Conservation (phyloP, 2,888 invertebrate species). For the Agrilus biguttatus region DNA sequence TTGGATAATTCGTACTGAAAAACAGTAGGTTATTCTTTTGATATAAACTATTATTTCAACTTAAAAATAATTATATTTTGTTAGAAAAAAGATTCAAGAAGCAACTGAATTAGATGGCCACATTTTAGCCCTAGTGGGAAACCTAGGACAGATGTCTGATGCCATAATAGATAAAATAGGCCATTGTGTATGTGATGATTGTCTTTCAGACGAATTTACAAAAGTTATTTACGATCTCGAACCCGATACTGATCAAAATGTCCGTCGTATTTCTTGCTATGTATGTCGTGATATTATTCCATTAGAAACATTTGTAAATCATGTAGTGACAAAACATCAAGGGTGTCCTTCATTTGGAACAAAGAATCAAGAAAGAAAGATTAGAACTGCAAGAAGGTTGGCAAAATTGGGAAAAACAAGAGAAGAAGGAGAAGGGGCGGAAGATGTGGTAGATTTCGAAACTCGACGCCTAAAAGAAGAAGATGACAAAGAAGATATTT, state of each 20-base stretch:
- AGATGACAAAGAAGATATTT: too few relatives aligned
- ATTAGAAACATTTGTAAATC: constrained; percentile 9
- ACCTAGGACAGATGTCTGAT: constrained; percentile 19
- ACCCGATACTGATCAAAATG: constrained; percentile 6
- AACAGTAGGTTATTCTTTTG: constrained; percentile 17
- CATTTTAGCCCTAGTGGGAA: constrained; percentile 20
- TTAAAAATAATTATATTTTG: too few relatives aligned
- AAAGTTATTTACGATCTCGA: constrained; percentile 8
- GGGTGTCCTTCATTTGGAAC: constrained; percentile 4
- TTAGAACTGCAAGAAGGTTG: too few relatives aligned
- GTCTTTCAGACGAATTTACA: constrained; percentile 22
- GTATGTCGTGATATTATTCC: constrained; percentile 11
- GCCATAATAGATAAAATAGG: constrained; percentile 22
- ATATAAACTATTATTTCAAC: not conserved
- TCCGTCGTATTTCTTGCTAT: constrained; percentile 11
- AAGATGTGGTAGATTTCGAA: too few relatives aligned
- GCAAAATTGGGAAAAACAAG: too few relatives aligned
- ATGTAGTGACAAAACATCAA: constrained; percentile 11
- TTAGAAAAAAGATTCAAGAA: constrained; percentile 19
- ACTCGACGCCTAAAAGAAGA: too few relatives aligned
- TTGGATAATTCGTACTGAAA: constrained; percentile 22
- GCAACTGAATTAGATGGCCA: constrained; percentile 20
- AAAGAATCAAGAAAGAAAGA: too few relatives aligned
- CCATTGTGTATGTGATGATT: constrained; percentile 27
- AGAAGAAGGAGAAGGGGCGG: too few relatives aligned